Evolutionary conservation across 1,140 invertebrate species (phyloP), one percentile per base, ranked within the genome.

Genomic region (Galendromus occidentalis): DNA sequence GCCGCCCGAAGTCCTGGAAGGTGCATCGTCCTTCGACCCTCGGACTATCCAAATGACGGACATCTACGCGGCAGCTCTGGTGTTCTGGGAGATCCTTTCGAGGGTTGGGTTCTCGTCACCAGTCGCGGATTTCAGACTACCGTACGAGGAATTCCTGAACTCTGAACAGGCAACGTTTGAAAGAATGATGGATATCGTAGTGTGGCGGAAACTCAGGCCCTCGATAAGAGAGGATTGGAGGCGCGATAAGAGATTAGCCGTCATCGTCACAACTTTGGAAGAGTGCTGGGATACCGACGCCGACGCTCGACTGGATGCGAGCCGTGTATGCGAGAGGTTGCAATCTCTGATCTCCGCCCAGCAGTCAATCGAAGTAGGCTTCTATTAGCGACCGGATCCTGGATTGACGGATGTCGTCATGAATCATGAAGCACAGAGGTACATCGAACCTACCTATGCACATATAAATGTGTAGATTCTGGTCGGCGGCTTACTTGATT

Each of bases 271-370:
- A 4, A 9, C 91, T 33, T 91, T 96, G 82, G 91, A 94, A 75
- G 92, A 96, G 77, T 94, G 91, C 76, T 97, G 92, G 92, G 93
- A 97, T 82, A 89, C 93, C 72, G 93, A 96, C 78, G 88, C 91
- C 0, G 93, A 96, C 76, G 93, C 93, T 0, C 81, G 93, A 64
- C 79, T 95, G 7, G 92, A 91, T 0, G 91, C 92, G 2, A 90
- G 87, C 0, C 94, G 91, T 76, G 88, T 96, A n/a, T 84, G 91
- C 78, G 91, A 94, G 77, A 81, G 92, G 9, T 39, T 39, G 33
- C 33, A 39, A 6, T 9, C 33, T 39, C 9, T 39, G 33, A 39
- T 39, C 33, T 6, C 33, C 4, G 33, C 4, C 4, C 33, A 39
- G 4, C 4, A 6, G 9, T 4, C 33, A 9, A 39, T 39, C 33